Conservation (phyloP, 2,113 vertebrate genomes). For the Fulmarus glacialis region DNA sequence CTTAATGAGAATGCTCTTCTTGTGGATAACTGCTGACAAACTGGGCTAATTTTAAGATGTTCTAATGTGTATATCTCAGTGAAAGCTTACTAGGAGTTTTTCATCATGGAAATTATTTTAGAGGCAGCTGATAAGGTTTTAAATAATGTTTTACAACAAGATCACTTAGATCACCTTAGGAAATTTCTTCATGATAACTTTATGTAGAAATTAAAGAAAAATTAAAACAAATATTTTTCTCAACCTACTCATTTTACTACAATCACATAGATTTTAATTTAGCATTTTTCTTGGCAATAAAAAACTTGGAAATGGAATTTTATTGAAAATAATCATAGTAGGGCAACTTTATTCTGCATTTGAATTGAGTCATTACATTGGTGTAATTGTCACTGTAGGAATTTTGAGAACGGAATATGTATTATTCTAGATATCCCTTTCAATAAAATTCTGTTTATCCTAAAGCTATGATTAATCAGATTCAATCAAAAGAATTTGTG, state of each 20-base stretch:
- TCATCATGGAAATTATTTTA: neutral
- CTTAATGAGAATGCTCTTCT: neutral
- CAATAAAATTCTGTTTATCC: neutral
- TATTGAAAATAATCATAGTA: neutral
- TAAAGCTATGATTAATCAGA: neutral
- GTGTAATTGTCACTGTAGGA: neutral
- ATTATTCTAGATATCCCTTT: neutral
- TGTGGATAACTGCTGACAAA: neutral
- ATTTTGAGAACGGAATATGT: neutral
- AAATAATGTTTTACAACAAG: neutral
- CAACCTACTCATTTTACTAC: neutral
- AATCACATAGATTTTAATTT: neutral
- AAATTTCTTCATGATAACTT: neutral
- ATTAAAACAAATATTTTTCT: neutral
- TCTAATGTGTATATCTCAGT: neutral
- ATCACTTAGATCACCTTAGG: neutral
- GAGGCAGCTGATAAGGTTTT: neutral
- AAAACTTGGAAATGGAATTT: neutral
- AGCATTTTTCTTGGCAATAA: neutral
- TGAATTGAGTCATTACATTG: neutral
- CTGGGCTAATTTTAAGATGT: neutral
- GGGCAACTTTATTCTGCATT: neutral
- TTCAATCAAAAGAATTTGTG: neutral
- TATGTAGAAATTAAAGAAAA: neutral
- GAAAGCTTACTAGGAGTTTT: neutral